A percentile compares a stretch with the other conserved stretches of the same genome.
Evolutionary conservation across 2,888 invertebrate species (phyloP).

Genomic region (Eupithecia abbreviata): DNA sequence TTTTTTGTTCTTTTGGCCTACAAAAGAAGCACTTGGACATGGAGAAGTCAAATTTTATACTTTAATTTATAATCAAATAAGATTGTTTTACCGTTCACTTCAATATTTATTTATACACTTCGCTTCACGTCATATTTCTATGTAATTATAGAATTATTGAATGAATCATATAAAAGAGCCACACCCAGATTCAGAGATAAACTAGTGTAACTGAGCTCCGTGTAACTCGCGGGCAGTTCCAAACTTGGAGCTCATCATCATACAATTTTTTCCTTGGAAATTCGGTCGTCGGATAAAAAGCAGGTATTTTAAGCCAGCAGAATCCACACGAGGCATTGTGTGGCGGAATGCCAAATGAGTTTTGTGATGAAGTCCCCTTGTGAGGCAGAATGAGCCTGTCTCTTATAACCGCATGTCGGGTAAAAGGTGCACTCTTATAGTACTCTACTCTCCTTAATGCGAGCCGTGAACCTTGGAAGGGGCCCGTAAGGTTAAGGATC

Average conservation of each 20-base stretch:
- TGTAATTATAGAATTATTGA: neutral
- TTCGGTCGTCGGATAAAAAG: conserved; percentile 67
- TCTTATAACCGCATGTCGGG: conserved; percentile 61
- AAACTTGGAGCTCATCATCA: neutral
- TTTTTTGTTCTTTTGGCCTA: no score
- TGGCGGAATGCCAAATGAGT: conserved; percentile 83
- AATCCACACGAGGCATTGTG: conserved; percentile 74
- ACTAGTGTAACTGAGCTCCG: neutral
- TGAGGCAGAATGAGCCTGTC: conserved; percentile 68
- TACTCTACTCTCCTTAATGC: conserved; percentile 39
- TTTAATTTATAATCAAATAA: no score
- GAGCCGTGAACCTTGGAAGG: conserved; percentile 29
- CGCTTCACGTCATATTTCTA: neutral
- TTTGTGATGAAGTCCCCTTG: conserved; percentile 77
- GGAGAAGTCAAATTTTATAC: no score
- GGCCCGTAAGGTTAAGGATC: conserved; percentile 24
- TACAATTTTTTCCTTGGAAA: conserved; percentile 50
- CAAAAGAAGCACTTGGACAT: no score
- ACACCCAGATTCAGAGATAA: neutral
- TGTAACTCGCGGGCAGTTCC: neutral
- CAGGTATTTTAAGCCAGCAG: conserved; percentile 77
- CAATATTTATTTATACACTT: neutral
- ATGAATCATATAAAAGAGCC: neutral
- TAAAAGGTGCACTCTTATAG: conserved; percentile 37
- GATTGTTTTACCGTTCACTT: no score